These are phyloP conservation scores for Ectropis crepuscularia DNA, from an alignment of 2,888 invertebrate species.

Conservation along the genomic window DNA sequence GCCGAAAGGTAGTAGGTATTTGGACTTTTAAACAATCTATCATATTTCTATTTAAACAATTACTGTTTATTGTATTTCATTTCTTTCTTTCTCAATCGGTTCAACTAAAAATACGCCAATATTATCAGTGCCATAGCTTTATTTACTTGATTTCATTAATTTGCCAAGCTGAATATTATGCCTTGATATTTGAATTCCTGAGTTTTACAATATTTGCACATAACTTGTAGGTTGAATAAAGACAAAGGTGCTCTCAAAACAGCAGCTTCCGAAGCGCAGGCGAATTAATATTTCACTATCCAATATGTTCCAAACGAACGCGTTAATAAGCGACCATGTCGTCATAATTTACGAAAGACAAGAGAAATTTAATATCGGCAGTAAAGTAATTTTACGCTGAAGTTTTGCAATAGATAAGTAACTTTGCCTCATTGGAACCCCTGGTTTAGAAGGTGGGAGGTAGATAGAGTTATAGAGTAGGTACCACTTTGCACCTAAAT, in stretches of 20 bases:
- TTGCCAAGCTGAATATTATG: no score
- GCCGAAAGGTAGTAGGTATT: no score
- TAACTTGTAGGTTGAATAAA: background rate
- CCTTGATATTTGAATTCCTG: no score
- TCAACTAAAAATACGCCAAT: no score
- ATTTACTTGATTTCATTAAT: no score
- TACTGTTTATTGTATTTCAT: no score
- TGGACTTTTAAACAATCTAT: no score
- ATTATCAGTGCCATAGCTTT: no score
- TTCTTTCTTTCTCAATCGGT: no score
- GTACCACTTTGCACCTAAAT: constrained; percentile 68
- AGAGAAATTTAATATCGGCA: constrained; percentile 79
- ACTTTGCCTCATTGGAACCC: constrained; percentile 65
- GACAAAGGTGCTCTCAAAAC: constrained; percentile 5
- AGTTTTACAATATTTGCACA: background rate
- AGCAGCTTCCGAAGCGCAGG: constrained; percentile 25
- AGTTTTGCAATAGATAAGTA: constrained; percentile 78
- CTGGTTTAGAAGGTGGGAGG: constrained; percentile 47
- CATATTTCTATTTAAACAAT: no score
- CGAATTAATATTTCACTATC: constrained; percentile 44
- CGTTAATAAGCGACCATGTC: constrained; percentile 65
- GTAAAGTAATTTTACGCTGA: constrained; percentile 76
- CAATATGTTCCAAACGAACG: constrained; percentile 57
- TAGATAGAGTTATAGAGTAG: constrained; percentile 68
- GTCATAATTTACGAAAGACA: constrained; percentile 74